Evolutionary conservation across 2,797 vertebrate genomes (phyloP).

Genomic region (Sebastes hubbsi): DNA sequence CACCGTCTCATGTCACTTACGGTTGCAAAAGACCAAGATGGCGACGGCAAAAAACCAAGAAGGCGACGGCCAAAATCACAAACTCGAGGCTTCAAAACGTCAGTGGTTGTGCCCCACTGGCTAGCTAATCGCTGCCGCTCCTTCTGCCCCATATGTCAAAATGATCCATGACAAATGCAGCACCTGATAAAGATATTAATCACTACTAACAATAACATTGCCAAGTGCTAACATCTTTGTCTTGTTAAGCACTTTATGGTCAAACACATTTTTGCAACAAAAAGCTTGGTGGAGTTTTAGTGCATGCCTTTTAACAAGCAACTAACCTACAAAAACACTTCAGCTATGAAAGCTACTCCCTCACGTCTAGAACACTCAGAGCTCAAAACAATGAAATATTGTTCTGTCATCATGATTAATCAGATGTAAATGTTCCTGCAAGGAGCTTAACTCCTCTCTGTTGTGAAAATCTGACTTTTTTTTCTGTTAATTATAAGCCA

Average conservation of each 20-base stretch:
- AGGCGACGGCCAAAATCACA: too few species aligned
- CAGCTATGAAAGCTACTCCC: not conserved
- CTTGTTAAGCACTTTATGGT: not conserved
- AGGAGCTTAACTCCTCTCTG: not conserved
- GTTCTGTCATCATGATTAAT: not conserved
- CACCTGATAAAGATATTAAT: constrained; percentile 2
- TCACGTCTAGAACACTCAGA: not conserved
- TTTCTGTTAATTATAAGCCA: constrained; percentile 23
- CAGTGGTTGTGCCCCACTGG: too few species aligned
- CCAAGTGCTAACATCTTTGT: not conserved
- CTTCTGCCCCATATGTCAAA: not conserved
- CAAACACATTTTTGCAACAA: not conserved
- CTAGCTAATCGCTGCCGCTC: too few species aligned
- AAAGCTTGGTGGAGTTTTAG: not conserved
- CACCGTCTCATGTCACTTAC: too few species aligned
- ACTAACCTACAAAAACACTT: not conserved
- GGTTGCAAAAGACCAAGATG: too few species aligned
- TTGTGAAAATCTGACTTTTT: constrained; percentile 18
- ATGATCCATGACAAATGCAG: not conserved
- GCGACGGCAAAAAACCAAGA: too few species aligned
- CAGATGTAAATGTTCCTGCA: not conserved
- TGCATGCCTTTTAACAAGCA: not conserved
- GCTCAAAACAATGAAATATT: not conserved
- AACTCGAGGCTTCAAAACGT: too few species aligned
- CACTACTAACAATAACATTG: not conserved